Percentiles rank a stretch among this genome's conserved stretches.
These are phyloP conservation scores for Eristalis arbustorum DNA, from an alignment of 2,888 invertebrate genomes.

Conservation along the genomic window DNA sequence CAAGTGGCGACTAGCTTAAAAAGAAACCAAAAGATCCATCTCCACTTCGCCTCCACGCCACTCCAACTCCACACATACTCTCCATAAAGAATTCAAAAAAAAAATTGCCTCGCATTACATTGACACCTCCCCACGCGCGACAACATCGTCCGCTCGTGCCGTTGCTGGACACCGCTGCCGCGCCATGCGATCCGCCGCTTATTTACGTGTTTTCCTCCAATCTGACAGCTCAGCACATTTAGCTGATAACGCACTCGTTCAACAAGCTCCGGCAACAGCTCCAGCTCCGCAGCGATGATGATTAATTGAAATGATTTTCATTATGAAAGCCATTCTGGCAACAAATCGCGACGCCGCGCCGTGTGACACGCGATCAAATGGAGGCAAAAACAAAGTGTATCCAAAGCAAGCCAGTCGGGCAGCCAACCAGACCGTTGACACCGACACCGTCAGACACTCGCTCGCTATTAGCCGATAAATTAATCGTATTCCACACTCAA, in stretches of 20 bases:
- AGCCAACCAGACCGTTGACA: slow-evolving; percentile 4
- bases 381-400: not conserved
- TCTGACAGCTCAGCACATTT: slow-evolving; percentile 67
- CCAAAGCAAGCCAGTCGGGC: not conserved
- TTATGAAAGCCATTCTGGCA: slow-evolving; percentile 58
- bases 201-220: slow-evolving; percentile 15
- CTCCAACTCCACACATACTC: too few relatives aligned
- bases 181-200: slow-evolving; percentile 6
- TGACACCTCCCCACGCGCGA: slow-evolving; percentile 36
- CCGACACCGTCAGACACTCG: slow-evolving; percentile 50
- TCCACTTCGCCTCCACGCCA: too few relatives aligned
- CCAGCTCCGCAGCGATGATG: slow-evolving; percentile 5
- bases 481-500: slow-evolving; percentile 70
- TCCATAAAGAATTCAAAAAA: too few relatives aligned
- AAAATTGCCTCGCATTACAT: slow-evolving; percentile 6
- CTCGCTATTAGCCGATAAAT: slow-evolving; percentile 68
- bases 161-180: slow-evolving; percentile 1
- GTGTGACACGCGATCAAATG: slow-evolving; percentile 65
- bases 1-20: too few relatives aligned
- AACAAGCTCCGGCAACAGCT: slow-evolving; percentile 51
- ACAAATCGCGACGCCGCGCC: slow-evolving; percentile 44
- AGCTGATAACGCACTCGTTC: slow-evolving; percentile 64
- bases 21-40: too few relatives aligned
- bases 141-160: not conserved
- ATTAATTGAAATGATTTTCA: slow-evolving; percentile 70